Evolutionary conservation across 1,140 invertebrate genomes (phyloP).

Genomic region (Bombus pascuorum): DNA sequence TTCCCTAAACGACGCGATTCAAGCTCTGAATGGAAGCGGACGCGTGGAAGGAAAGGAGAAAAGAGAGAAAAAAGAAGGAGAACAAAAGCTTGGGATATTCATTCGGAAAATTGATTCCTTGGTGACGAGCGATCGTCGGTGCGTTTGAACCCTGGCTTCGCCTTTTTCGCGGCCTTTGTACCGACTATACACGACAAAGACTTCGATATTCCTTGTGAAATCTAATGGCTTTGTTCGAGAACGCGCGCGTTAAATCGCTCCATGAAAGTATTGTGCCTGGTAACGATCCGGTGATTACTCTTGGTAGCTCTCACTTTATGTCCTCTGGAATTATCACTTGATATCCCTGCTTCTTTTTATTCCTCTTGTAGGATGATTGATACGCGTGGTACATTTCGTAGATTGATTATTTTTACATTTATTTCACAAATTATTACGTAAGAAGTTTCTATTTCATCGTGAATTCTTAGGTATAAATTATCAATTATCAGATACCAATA

Average conservation of each 20-base stretch:
- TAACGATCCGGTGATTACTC: not conserved
- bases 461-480: too few relatives aligned
- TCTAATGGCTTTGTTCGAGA: not conserved
- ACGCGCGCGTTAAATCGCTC: not conserved
- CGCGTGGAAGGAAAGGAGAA: not conserved
- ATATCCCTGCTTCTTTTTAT: not conserved
- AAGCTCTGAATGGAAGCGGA: conserved; percentile 41
- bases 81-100: conserved; percentile 60
- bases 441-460: too few relatives aligned
- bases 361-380: not conserved
- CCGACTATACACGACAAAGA: not conserved
- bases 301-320: not conserved
- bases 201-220: conserved; percentile 10
- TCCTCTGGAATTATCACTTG: not conserved
- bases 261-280: not conserved
- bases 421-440: not conserved
- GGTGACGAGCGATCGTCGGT: conserved; percentile 36
- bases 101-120: conserved; percentile 65
- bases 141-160: conserved; percentile 33
- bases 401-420: not conserved
- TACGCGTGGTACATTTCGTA: not conserved
- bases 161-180: conserved; percentile 4
- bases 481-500: too few relatives aligned
- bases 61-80: conserved; percentile 21
- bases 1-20: conserved; percentile 63